phyloP scores from a whole-genome alignment of 2,888 invertebrate genomes.

The Keiferia lycopersicella region DNA sequence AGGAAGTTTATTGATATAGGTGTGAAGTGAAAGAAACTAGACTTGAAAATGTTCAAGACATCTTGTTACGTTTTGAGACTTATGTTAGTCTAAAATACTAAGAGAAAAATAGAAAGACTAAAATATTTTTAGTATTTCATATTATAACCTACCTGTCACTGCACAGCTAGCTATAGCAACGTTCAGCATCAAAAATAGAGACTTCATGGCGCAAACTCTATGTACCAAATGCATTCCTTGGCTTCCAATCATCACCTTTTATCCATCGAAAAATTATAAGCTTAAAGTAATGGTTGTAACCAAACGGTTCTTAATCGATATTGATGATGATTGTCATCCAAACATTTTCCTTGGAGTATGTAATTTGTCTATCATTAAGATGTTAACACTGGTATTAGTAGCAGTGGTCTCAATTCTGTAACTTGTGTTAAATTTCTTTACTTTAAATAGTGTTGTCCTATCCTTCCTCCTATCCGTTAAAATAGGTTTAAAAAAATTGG shows the following conservation, averaged over 20 bases:
- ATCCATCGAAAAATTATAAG: conserved; percentile 58
- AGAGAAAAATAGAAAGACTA: too few species aligned
- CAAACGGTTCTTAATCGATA: conserved; percentile 64
- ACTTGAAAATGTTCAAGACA: too few species aligned
- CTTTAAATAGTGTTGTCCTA: too few species aligned
- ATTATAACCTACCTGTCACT: conserved; percentile 2
- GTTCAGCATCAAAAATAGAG: conserved; percentile 39
- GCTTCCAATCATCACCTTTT: conserved; percentile 55
- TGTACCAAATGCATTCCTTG: conserved; percentile 54
- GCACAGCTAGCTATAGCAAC: background rate
- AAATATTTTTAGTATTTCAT: too few species aligned
- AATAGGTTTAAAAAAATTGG: too few species aligned
- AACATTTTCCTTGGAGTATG: conserved; percentile 43
- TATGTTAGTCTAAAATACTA: too few species aligned
- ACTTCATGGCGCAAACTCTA: conserved; percentile 52
- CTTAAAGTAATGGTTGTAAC: conserved; percentile 47
- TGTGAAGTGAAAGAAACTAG: too few species aligned
- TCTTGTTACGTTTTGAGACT: too few species aligned
- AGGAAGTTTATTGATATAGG: too few species aligned
- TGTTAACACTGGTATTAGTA: conserved; percentile 42
- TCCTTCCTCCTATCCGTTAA: too few species aligned
- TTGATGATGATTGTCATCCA: conserved; percentile 48
- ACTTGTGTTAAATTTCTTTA: too few species aligned
- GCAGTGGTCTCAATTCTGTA: conserved; percentile 29
- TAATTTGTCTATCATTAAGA: conserved; percentile 58